Evolutionary conservation across 2,113 vertebrate genomes (phyloP).

Genomic region (Spea multiplicata): DNA sequence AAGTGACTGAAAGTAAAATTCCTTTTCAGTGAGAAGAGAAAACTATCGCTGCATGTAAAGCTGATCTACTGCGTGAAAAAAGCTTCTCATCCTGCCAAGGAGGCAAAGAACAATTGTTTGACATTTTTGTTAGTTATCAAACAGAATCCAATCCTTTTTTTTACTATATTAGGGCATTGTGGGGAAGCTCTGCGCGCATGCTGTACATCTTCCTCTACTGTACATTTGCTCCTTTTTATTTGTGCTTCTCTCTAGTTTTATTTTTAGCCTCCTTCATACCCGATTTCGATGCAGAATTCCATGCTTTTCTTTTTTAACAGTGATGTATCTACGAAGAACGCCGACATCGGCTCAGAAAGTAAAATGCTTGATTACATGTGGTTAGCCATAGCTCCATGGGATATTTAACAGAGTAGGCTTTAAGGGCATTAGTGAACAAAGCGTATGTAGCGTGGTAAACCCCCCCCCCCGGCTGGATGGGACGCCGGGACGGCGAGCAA

Average conservation of each 20-base stretch:
- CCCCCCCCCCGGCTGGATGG: too few relatives aligned
- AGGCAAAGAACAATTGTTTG: slow-evolving; percentile 45
- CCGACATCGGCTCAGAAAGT: too few relatives aligned
- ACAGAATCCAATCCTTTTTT: slow-evolving; percentile 34
- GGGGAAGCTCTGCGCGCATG: slow-evolving; percentile 19
- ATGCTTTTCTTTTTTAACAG: not conserved
- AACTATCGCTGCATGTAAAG: slow-evolving; percentile 7
- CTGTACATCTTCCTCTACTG: slow-evolving; percentile 17
- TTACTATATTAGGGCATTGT: slow-evolving; percentile 45
- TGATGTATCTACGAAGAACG: too few relatives aligned
- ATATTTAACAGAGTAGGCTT: too few relatives aligned
- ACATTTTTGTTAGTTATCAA: slow-evolving; percentile 46
- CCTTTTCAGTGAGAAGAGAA: slow-evolving; percentile 29
- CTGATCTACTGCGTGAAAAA: not conserved
- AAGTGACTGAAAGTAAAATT: slow-evolving; percentile 16
- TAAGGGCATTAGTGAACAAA: too few relatives aligned
- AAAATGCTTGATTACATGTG: too few relatives aligned
- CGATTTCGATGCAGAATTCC: not conserved
- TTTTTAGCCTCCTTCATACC: slow-evolving; percentile 10
- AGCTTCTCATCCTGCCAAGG: slow-evolving; percentile 36
- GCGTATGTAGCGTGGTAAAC: too few relatives aligned
- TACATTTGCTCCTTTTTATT: slow-evolving; percentile 8
- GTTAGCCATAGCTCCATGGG: too few relatives aligned
- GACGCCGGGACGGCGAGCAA: too few relatives aligned
- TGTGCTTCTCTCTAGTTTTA: slow-evolving; percentile 2